Base-by-base conservation (phyloP, 2,113 vertebrate species). In the Panthera uncia region DNA sequence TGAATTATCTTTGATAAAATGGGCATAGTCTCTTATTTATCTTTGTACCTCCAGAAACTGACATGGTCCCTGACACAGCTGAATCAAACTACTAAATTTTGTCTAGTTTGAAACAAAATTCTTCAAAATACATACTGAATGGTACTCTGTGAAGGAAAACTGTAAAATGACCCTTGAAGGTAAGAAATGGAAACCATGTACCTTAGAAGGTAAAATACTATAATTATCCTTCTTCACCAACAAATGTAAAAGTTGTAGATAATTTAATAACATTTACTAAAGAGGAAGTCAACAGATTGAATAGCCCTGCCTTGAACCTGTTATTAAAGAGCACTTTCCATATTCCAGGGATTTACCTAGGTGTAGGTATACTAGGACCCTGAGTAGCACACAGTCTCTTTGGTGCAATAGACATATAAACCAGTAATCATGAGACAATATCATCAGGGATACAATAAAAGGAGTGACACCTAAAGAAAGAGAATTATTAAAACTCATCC, bases 401-500 rank as follows among this genome's bases (percentile, higher is more conserved):
- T 63, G 55, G 38, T 91, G 38, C 93, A 95, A 94, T 0, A 65
- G 45, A 93, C 25, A 48, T 16, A 89, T 4, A 27, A 78, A 52
- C 82, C 31, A 68, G 73, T 63, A 89, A 74, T 80, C 74, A 3
- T 29, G 18, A 89, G 33, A 55, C 80, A 81, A 73, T 66, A 83
- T 55, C 78, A 81, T 16, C 10, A 23, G 23, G 8, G 27, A 95
- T 55, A 79, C 4, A 93, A 63, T 92, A 79, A 91, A 86, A 73
- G 11, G 8, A 86, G 38, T 69, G 16, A 96, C 31, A 79, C 55
- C 89, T 38, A 38, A 87, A 94, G 78, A 95, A 97, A 86, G 8
- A 63, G 27, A 97, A 89, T 80, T 94, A 89, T 89, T 80, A 95
- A 94, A 68, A 83, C 19, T 19, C 31, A 80, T 91, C 27, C 41